Percentiles rank a stretch among this genome's conserved stretches.
Evolutionary conservation across 2,888 invertebrate genomes (phyloP).

Genomic region (Nasonia oneida): DNA sequence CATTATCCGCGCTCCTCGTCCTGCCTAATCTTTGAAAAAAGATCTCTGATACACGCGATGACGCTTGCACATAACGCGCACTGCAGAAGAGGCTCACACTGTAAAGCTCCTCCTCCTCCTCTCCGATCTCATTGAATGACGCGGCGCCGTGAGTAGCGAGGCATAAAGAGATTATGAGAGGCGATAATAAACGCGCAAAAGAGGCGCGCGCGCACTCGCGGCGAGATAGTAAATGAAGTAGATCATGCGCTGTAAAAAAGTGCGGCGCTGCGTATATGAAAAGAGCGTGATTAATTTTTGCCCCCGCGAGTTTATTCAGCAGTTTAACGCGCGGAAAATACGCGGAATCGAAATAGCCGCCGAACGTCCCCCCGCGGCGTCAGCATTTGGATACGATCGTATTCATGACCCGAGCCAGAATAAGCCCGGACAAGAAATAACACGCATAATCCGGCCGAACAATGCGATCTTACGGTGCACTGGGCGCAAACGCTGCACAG

Average conservation of each 20-base stretch:
- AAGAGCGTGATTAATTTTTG: slow-evolving; percentile 2
- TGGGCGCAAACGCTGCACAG: neutral
- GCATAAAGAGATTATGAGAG: slow-evolving; percentile 32
- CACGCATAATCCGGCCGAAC: neutral
- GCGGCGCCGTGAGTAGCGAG: slow-evolving; percentile 18
- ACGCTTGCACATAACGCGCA: neutral
- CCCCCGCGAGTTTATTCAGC: too few species aligned
- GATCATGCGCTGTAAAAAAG: neutral
- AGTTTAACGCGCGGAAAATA: neutral
- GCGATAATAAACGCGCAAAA: slow-evolving; percentile 30
- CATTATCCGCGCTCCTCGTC: neutral
- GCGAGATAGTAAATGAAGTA: slow-evolving; percentile 31
- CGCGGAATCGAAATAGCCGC: neutral
- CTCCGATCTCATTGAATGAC: slow-evolving; percentile 18
- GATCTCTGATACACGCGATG: too few species aligned
- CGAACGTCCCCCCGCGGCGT: too few species aligned
- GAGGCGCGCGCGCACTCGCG: neutral
- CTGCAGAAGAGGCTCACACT: neutral
- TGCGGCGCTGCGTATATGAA: neutral
- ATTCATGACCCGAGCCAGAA: too few species aligned
- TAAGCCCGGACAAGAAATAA: neutral
- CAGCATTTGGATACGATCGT: too few species aligned
- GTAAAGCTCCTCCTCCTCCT: neutral
- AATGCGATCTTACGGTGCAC: slow-evolving; percentile 5
- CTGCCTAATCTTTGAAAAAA: too few species aligned